Conservation (phyloP, 2,797 vertebrate genomes). For the Halcyon badia region DNA sequence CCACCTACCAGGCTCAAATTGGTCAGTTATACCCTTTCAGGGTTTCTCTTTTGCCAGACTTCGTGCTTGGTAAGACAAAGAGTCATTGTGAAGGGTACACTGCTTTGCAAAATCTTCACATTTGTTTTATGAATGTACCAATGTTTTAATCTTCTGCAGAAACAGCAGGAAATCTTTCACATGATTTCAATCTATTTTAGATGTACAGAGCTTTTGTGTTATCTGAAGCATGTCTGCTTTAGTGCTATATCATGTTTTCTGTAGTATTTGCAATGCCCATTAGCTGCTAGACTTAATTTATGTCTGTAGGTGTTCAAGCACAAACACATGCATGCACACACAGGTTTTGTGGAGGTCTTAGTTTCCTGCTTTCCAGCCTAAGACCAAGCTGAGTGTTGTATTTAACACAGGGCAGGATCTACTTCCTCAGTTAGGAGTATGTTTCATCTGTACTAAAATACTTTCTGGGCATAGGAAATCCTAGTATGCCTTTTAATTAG, state of each 20-base stretch:
- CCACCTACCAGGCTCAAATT: constrained; percentile 52
- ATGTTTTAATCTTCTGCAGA: constrained; percentile 51
- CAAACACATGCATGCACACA: neutral
- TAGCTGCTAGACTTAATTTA: constrained; percentile 46
- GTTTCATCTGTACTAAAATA: neutral
- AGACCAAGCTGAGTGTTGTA: neutral
- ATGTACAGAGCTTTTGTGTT: constrained; percentile 37
- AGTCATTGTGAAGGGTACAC: constrained; percentile 8
- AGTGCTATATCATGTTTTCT: constrained; percentile 35
- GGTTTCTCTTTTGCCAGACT: neutral
- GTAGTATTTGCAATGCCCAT: constrained; percentile 9
- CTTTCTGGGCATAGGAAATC: neutral
- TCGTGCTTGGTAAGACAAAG: neutral
- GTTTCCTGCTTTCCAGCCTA: neutral
- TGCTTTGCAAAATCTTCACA: constrained; percentile 53
- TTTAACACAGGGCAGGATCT: neutral
- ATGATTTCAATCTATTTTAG: constrained; percentile 35
- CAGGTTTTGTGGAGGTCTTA: neutral
- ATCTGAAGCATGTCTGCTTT: constrained; percentile 40
- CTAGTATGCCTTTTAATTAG: neutral
- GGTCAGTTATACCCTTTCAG: neutral
- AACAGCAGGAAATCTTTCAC: constrained; percentile 60
- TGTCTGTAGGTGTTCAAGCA: neutral
- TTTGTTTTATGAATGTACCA: constrained; percentile 41
- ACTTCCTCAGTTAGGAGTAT: neutral